Evolutionary conservation across 2,113 vertebrate genomes (phyloP), one percentile per base, ranked within the genome.

Genomic region (Loxodonta africana): DNA sequence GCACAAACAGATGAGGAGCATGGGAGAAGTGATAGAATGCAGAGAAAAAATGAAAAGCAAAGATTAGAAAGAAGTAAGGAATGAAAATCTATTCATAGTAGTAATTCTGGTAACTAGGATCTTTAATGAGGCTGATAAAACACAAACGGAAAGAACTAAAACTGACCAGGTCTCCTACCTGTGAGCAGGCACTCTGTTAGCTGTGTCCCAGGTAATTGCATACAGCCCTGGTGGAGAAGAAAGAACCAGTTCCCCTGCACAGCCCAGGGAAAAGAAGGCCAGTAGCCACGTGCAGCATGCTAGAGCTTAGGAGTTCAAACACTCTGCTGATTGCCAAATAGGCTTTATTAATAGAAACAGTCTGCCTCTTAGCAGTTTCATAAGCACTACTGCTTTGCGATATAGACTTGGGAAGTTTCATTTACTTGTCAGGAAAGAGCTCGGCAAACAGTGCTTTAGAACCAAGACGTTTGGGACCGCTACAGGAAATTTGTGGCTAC

Each of bases 201-300:
- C 60, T 82, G 17, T 93, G 15, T 63, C 2, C 7, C 5, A 65
- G 18, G 25, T n/a, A 28, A 26, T 25, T 25, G 20, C 33, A 23
- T 1, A 28, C 10, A 82, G 37, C 14, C 5, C 0, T 11, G 20
- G 11, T 37, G 1, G 30, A 87, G 20, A 69, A n/a, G 15, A 41
- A 44, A 48, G 46, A 4, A 18, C 15, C 26, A 73, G 10, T 26
- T 80, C 44, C 41, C 5, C 53, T 3, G 0, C 41, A 46, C 5
- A 33, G 41, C 28, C 6, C n/a, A 33, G 41, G 30, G n/a, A 51
- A 37, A 33, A 46, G 69, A 41, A 76, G 9, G 18, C 28, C 51
- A 7, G 37, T 14, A 80, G 63, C 3, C 53, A 26, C 15, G 2
- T 0, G 5, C 23, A 30, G 7, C 20, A 20, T 21, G 7, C 8